These are phyloP conservation scores for Drosophila testacea DNA, from an alignment of 2,888 invertebrate genomes.

Conservation along the genomic window DNA sequence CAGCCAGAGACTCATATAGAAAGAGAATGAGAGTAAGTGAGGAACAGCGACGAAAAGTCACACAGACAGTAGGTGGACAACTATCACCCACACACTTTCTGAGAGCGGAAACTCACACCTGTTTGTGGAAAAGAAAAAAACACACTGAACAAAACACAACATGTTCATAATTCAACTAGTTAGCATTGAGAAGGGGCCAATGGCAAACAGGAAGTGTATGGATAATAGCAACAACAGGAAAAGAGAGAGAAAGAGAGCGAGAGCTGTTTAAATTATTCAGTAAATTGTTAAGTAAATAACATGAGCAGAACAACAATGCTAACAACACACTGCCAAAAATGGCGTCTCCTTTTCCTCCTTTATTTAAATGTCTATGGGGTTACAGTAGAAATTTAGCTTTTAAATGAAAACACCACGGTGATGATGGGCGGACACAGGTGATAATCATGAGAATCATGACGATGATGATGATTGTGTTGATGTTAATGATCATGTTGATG, in stretches of 20 bases:
- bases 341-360: conserved; percentile 8
- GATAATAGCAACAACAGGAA: conserved; percentile 35
- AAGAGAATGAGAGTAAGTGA: neutral
- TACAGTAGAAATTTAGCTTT: conserved; percentile 37
- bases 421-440: conserved; percentile 45
- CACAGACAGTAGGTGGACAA: conserved; percentile 43
- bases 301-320: conserved; percentile 51
- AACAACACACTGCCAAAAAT: conserved; percentile 38
- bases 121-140: conserved; percentile 8
- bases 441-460: conserved; percentile 28
- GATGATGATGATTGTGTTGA: conserved; percentile 36
- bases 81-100: conserved; percentile 50
- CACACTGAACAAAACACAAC: conserved; percentile 29
- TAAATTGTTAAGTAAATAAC: conserved; percentile 81
- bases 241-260: neutral
- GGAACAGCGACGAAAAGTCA: neutral
- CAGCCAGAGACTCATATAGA: conserved; percentile 49
- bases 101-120: conserved; percentile 25
- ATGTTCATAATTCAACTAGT: conserved; percentile 64
- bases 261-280: conserved; percentile 78
- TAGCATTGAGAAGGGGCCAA: conserved; percentile 29
- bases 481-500: conserved; percentile 29
- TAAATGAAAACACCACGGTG: conserved; percentile 42
- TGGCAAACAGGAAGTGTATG: conserved; percentile 54
- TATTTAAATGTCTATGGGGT: conserved; percentile 27